Conservation (phyloP, 1,140 invertebrate species). For the Ostrea edulis region DNA sequence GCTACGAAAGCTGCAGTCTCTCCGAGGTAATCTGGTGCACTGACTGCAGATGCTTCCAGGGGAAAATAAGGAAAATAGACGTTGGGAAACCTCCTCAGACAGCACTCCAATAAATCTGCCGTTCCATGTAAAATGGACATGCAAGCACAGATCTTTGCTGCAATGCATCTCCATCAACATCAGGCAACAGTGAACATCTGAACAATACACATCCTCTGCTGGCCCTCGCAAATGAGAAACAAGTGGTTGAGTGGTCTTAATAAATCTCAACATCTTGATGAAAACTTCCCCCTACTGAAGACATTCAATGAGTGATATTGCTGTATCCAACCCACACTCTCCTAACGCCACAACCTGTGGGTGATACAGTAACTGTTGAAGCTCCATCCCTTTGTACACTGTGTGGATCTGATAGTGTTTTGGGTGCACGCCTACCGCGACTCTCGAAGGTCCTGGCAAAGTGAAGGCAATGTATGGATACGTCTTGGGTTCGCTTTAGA, state of each 20-base stretch:
- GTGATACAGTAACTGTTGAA: slow-evolving; percentile 1
- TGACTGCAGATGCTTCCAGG: not conserved
- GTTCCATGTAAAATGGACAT: too few species aligned
- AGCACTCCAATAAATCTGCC: not conserved
- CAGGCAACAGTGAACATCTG: not conserved
- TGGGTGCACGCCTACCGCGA: slow-evolving; percentile 45
- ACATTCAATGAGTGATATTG: not conserved
- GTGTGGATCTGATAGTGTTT: not conserved
- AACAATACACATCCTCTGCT: too few species aligned
- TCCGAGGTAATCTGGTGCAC: not conserved
- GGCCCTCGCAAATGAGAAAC: slow-evolving; percentile 21
- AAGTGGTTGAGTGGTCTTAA: not conserved
- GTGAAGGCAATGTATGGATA: slow-evolving; percentile 40
- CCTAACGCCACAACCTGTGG: slow-evolving; percentile 35
- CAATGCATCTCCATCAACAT: slow-evolving; percentile 35
- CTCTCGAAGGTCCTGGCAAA: slow-evolving; percentile 38
- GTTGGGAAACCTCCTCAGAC: slow-evolving; percentile 18
- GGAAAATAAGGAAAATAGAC: not conserved
- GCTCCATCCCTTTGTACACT: not conserved
- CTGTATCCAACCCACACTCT: slow-evolving; percentile 33
- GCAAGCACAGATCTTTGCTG: not conserved
- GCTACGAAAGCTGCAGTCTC: too few species aligned
- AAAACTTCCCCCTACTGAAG: too few species aligned
- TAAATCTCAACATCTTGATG: too few species aligned
- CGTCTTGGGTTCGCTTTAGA: slow-evolving; percentile 40